Evolutionary conservation across 2,888 invertebrate genomes (phyloP).

Genomic region (Buathra laborator): DNA sequence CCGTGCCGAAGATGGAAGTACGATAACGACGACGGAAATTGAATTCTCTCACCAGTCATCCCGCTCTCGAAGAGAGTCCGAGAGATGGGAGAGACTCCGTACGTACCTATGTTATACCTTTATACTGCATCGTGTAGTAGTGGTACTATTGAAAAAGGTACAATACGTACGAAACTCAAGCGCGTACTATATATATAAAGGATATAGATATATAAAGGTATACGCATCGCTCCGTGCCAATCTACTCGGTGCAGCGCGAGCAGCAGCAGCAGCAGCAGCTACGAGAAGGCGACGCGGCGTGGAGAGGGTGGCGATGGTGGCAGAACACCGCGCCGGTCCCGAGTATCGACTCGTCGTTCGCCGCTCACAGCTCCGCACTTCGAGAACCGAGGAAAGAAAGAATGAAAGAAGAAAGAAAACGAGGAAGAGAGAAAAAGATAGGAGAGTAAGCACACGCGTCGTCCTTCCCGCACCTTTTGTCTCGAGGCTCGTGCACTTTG

Average conservation of each 20-base stretch:
- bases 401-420: slow-evolving; percentile 49
- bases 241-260: slow-evolving; percentile 58
- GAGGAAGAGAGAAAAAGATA: slow-evolving; percentile 44
- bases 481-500: slow-evolving; percentile 45
- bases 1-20: slow-evolving; percentile 79
- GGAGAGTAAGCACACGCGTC: slow-evolving; percentile 33
- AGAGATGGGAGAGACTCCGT: slow-evolving; percentile 3
- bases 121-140: not conserved
- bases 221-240: slow-evolving; percentile 39
- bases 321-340: slow-evolving; percentile 66
- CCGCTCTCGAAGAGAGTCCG: slow-evolving; percentile 42
- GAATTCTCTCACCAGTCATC: slow-evolving; percentile 83
- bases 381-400: slow-evolving; percentile 62
- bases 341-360: slow-evolving; percentile 66
- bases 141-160: slow-evolving; percentile 8
- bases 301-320: slow-evolving; percentile 66
- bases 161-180: not conserved
- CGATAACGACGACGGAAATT: slow-evolving; percentile 83
- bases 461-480: slow-evolving; percentile 61
- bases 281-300: slow-evolving; percentile 70
- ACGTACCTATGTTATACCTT: slow-evolving; percentile 21
- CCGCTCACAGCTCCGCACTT: slow-evolving; percentile 63
- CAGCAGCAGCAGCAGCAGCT: slow-evolving; percentile 63
- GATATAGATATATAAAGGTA: slow-evolving; percentile 2
- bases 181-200: not conserved